Base-by-base conservation (phyloP, 1,140 invertebrate species). In the Oedothorax gibbosus region DNA sequence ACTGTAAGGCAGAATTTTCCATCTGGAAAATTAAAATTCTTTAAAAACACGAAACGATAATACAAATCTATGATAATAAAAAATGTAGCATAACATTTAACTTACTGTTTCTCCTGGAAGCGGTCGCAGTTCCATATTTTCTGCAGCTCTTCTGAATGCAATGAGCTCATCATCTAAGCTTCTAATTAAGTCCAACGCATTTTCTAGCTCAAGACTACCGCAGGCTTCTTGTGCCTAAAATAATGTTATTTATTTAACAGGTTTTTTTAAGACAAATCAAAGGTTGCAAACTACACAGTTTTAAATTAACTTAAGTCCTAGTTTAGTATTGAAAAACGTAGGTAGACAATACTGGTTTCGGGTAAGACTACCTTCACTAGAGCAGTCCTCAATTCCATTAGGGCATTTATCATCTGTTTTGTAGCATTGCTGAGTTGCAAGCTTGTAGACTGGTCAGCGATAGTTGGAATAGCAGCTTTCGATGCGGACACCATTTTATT, bases 131-230 rank as follows among this genome's bases (percentile, higher is more conserved):
- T 93, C 92, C 4, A 93, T 93, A 0, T 92, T 92, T 7, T 93
- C 90, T 0, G 95, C 94, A 0, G 95, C 94, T 85, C 93, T 92
- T 82, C 94, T 93, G 83, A 97, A 94, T 87, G 96, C 95, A 12
- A 94, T 91, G 0, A 99, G 90, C 88, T 99, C 96, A 62, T 93
- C 93, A 88, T 96, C 94, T 50, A 99, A 91, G 68, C 93, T 93
- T 6, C 93, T 91, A 51, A 99, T 94, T 20, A 96, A 90, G 73
- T 97, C 95, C 20, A 96, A 91, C 0, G 96, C 96, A 0, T 95
- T 94, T 87, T 96, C 94, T 66, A 95, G 89, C 88, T 97, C 97
- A 85, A 96, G 91, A n/a, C 95, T 95, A 86, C 95, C 95, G 89
- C 96, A 97, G 0, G 95, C 95, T 88, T 97, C 95, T 87, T 96